Base-by-base conservation (phyloP, 1,140 invertebrate species). In the Pentalonia nigronervosa region DNA sequence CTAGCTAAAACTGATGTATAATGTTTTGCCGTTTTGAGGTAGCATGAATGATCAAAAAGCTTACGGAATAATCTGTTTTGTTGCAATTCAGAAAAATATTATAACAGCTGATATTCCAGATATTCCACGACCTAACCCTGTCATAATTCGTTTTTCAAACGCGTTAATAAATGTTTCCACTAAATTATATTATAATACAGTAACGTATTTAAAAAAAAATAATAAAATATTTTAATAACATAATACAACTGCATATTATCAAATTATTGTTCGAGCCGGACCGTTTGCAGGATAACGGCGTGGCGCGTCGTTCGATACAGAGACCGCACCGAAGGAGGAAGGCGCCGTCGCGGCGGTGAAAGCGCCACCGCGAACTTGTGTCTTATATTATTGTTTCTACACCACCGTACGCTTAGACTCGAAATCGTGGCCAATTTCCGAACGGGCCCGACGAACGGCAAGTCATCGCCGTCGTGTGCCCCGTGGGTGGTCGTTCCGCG, bases 301-400 rank as follows among this genome's bases (percentile, higher is more conserved):
- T 41, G 81, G 34, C 60, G 1, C 60, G 60, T n/a, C 30, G 30
- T 91, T 36, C 21, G 56, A 41, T 41, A 41, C 41, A 41, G 56
- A 83, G 90, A 91, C 90, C 86, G 47, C 90, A 48, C 90, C 90
- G 67, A 36, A 50, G n/a, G 23, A 76, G n/a, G 23, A 76, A 45
- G 91, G 91, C 60, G 76, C 91, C 91, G 47, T 81, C 20, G 67
- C 67, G 76, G 45, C 91, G 67, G 91, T 92, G 91, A 92, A 92
- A 92, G 91, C 91, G 91, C 91, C 91, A 92, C 91, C 91, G 89
- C 56, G 91, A 92, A 92, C 91, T 92, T 53, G 91, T 89, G 88
- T 83, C 60, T 76, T 76, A 76, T 76, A 76, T 76, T n/a, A 83
- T 92, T 50, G 67, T 92, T 83, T 84, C 91, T 92, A 50, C 41